Evolutionary conservation across 2,113 vertebrate genomes (phyloP).

Genomic region (Myrmecophaga tridactyla): DNA sequence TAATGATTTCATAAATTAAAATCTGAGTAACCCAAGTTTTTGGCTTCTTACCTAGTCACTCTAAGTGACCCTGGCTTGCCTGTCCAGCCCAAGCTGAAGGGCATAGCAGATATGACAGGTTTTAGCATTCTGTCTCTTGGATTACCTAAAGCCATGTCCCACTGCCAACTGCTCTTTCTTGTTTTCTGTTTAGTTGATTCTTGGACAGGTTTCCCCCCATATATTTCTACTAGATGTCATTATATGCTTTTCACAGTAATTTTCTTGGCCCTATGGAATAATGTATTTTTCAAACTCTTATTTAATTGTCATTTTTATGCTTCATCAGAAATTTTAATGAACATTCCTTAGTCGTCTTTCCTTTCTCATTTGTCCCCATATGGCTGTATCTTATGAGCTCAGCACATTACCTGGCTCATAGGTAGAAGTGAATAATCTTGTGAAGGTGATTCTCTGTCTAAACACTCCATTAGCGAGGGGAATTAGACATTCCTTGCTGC

Average conservation of each 20-base stretch:
- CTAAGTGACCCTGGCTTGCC: neutral
- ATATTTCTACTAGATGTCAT: neutral
- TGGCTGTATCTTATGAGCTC: neutral
- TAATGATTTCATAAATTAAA: neutral
- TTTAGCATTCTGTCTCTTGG: neutral
- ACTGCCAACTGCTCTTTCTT: rapidly evolving
- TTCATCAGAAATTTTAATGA: neutral
- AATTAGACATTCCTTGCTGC: neutral
- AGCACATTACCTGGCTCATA: neutral
- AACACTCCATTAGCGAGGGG: neutral
- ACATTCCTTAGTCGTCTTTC: neutral
- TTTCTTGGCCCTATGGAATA: neutral
- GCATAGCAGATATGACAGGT: neutral
- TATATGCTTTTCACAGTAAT: neutral
- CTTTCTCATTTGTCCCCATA: neutral
- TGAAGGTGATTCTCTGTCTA: neutral
- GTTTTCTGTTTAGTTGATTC: neutral
- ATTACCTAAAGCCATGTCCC: neutral
- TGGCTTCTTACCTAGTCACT: neutral
- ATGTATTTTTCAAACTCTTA: neutral
- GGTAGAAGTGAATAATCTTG: neutral
- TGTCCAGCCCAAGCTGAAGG: no score
- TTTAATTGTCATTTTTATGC: neutral
- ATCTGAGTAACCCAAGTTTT: neutral
- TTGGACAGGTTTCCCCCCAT: neutral